These are phyloP conservation scores for Tauraco erythrolophus DNA, from an alignment of 2,113 vertebrate genomes.

Conservation along the genomic window DNA sequence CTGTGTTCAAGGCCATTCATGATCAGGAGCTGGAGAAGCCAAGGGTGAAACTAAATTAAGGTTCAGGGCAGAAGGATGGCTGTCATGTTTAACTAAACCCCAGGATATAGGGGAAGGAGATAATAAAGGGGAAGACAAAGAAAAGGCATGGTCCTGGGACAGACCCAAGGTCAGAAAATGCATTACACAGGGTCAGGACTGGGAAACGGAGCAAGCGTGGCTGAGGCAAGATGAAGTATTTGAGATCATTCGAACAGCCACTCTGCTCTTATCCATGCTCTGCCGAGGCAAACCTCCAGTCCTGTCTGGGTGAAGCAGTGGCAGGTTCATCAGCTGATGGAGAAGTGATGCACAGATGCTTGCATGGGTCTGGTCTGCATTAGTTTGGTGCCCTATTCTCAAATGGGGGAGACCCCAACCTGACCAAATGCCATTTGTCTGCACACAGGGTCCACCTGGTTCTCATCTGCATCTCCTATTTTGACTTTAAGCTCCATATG, in stretches of 20 bases:
- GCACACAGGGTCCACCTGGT: background rate
- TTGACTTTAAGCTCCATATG: background rate
- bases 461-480: background rate
- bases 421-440: background rate
- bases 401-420: background rate
- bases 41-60: background rate
- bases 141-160: background rate
- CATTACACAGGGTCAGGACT: background rate
- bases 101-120: background rate
- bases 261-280: background rate
- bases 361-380: background rate
- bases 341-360: background rate
- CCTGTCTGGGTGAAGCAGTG: background rate
- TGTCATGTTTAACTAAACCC: background rate
- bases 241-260: background rate
- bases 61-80: background rate
- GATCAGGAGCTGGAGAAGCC: background rate
- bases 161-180: background rate
- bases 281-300: background rate
- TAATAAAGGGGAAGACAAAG: background rate
- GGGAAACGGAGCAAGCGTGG: background rate
- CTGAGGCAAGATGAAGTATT: background rate
- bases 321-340: background rate
- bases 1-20: background rate
- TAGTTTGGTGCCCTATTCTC: background rate